Percentiles rank a stretch among this genome's conserved stretches.
Evolutionary conservation across 1,140 invertebrate genomes (phyloP).

Genomic region (Drosophila murphyi): DNA sequence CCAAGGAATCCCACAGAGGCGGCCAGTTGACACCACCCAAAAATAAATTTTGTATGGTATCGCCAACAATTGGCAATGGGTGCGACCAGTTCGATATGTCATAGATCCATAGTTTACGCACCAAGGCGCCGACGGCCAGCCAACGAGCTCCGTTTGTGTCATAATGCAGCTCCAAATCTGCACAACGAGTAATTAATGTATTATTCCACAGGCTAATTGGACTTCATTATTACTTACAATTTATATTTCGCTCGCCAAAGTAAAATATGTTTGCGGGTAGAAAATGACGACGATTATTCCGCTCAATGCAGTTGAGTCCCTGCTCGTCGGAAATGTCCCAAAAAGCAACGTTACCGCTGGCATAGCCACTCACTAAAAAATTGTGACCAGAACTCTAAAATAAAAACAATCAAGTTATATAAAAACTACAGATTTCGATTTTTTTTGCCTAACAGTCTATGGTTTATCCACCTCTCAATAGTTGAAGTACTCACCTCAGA

Average conservation of each 20-base stretch:
- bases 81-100: constrained; percentile 60
- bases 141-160: constrained; percentile 64
- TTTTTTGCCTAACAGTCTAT: too few relatives aligned
- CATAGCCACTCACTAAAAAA: constrained; percentile 62
- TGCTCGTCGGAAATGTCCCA: constrained; percentile 63
- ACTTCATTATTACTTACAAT: constrained; percentile 44
- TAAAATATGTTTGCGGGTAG: constrained; percentile 59
- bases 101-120: constrained; percentile 59
- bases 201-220: neutral
- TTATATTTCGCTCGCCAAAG: constrained; percentile 62
- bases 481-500: constrained; percentile 56
- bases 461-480: too few relatives aligned
- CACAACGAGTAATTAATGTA: neutral
- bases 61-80: constrained; percentile 46
- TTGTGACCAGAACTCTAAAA: constrained; percentile 59
- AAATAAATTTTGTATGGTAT: constrained; percentile 46
- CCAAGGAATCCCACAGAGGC: constrained; percentile 62
- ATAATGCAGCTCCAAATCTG: constrained; percentile 74
- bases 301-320: constrained; percentile 50
- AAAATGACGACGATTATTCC: constrained; percentile 42
- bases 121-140: constrained; percentile 49
- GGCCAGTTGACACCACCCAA: constrained; percentile 54
- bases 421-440: neutral
- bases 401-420: neutral
- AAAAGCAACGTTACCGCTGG: constrained; percentile 62